phyloP scores from a whole-genome alignment of 2,797 vertebrate species.

The Pseudopleuronectes americanus region DNA sequence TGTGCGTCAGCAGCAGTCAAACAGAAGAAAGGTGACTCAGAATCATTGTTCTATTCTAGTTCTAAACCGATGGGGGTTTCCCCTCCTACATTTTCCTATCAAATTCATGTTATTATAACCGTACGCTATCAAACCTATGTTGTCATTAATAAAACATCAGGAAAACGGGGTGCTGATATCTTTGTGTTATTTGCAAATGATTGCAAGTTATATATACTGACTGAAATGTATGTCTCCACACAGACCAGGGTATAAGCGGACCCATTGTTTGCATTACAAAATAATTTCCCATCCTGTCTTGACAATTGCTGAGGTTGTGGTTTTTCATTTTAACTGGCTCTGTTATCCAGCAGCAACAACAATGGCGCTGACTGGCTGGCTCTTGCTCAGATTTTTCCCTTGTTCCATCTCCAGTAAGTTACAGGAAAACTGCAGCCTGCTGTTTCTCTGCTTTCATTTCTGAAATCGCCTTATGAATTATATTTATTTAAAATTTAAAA shows the following conservation, averaged over 20 bases:
- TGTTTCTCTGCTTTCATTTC: too few species aligned
- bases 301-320: not conserved
- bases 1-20: slow-evolving; percentile 21
- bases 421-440: too few species aligned
- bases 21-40: slow-evolving; percentile 33
- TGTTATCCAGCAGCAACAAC: not conserved
- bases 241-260: not conserved
- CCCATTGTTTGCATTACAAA: not conserved
- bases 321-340: not conserved
- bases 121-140: too few species aligned
- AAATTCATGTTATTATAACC: not conserved
- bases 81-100: slow-evolving; percentile 48
- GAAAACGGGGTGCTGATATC: not conserved
- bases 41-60: slow-evolving; percentile 14
- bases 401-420: too few species aligned
- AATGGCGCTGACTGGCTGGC: not conserved
- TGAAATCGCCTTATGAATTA: too few species aligned
- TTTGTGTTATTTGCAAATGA: not conserved
- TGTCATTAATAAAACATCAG: not conserved
- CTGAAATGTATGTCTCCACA: not conserved
- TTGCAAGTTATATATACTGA: not conserved
- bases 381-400: too few species aligned
- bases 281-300: not conserved
- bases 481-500: too few species aligned
- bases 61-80: slow-evolving; percentile 27